Evolutionary conservation across 2,113 vertebrate species (phyloP).

Genomic region (Mobula birostris): DNA sequence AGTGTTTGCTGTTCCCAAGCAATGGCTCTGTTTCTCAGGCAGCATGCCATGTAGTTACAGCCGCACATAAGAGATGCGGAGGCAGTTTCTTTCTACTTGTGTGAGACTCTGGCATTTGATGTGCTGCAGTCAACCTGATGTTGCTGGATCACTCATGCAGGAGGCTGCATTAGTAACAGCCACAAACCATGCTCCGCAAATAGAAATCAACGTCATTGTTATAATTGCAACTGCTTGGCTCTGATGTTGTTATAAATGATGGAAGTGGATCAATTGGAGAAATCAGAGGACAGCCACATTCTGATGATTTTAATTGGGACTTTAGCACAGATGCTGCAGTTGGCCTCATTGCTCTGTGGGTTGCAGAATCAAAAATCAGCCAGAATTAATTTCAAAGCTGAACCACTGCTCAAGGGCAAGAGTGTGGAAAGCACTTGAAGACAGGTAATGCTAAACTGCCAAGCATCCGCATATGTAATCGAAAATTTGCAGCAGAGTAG

Average conservation of each 20-base stretch:
- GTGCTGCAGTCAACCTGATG: not conserved
- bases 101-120: not conserved
- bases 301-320: not conserved
- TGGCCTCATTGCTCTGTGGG: not conserved
- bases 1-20: not conserved
- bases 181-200: not conserved
- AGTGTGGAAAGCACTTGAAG: not conserved
- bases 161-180: not conserved
- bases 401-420: not conserved
- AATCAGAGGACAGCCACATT: not conserved
- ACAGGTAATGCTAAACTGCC: not conserved
- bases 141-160: not conserved
- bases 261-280: not conserved
- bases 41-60: not conserved
- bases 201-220: not conserved
- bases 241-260: not conserved
- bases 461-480: not conserved
- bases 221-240: not conserved
- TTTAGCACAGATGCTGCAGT: not conserved
- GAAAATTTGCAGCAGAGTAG: not conserved
- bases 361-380: not conserved
- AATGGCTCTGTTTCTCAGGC: not conserved
- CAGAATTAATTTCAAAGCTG: not conserved
- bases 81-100: not conserved
- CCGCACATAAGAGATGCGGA: not conserved